Evolutionary conservation across 1,140 invertebrate species (phyloP).

Genomic region (Xylocopa sonorina): DNA sequence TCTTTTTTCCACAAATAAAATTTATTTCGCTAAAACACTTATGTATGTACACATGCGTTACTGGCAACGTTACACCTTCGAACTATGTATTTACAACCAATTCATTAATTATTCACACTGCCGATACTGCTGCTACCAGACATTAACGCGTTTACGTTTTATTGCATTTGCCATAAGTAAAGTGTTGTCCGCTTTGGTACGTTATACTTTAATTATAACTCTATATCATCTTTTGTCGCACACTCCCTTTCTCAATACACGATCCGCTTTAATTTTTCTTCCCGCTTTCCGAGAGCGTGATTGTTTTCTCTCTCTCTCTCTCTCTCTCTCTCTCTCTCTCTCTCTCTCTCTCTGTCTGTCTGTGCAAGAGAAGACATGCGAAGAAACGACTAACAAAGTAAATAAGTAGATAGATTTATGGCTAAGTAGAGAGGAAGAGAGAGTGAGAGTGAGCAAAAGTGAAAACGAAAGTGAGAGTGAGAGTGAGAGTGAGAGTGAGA

Average conservation of each 20-base stretch:
- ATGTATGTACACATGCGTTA: conserved; percentile 57
- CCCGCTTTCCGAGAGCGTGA: not conserved
- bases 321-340: too few relatives aligned
- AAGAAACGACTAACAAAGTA: too few relatives aligned
- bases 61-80: not conserved
- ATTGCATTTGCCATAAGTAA: too few relatives aligned
- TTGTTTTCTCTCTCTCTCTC: too few relatives aligned
- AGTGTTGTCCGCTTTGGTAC: too few relatives aligned
- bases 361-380: too few relatives aligned
- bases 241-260: not conserved
- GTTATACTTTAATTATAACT: too few relatives aligned
- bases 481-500: not conserved
- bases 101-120: not conserved
- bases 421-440: too few relatives aligned
- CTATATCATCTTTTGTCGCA: not conserved
- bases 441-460: too few relatives aligned
- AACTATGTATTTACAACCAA: conserved; percentile 20
- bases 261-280: not conserved
- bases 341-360: too few relatives aligned
- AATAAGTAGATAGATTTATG: too few relatives aligned
- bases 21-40: conserved; percentile 67
- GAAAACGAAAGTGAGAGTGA: not conserved
- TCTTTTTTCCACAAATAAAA: conserved; percentile 61
- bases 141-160: too few relatives aligned
- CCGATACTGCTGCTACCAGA: conserved; percentile 19